Percentiles rank a stretch among this genome's conserved stretches.
Evolutionary conservation across 2,888 invertebrate genomes (phyloP).

Genomic region (Allophyes oxyacanthae): DNA sequence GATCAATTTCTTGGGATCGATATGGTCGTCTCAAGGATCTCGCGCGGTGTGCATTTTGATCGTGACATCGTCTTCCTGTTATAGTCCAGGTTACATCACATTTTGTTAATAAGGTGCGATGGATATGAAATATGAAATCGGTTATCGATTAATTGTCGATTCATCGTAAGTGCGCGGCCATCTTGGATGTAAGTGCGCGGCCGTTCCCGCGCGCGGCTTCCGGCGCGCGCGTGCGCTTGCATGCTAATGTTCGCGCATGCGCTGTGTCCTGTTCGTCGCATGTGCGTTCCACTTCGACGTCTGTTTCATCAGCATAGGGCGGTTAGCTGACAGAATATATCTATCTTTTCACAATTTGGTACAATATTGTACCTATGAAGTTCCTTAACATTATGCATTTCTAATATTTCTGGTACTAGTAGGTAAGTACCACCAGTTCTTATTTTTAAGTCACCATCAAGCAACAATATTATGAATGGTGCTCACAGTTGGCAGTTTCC

Average conservation of each 20-base stretch:
- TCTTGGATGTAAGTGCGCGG: slow-evolving; percentile 83
- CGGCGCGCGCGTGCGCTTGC: slow-evolving; percentile 84
- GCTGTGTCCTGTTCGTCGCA: slow-evolving; percentile 73
- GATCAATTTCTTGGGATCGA: slow-evolving; percentile 71
- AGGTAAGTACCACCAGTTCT: too few species aligned
- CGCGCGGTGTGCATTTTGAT: slow-evolving; percentile 73
- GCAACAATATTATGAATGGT: slow-evolving; percentile 42
- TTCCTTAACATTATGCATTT: too few species aligned
- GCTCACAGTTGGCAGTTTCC: slow-evolving; percentile 49
- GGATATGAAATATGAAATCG: slow-evolving; percentile 86
- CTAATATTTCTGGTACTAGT: too few species aligned
- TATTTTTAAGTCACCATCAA: slow-evolving; percentile 5
- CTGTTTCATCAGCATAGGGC: slow-evolving; percentile 52
- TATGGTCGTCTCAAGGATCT: slow-evolving; percentile 78
- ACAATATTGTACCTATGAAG: slow-evolving; percentile 6
- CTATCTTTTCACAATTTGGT: slow-evolving; percentile 18
- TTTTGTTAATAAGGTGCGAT: slow-evolving; percentile 75
- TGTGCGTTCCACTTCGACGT: slow-evolving; percentile 73
- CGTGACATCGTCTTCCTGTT: slow-evolving; percentile 63
- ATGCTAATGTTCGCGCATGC: slow-evolving; percentile 85
- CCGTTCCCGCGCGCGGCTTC: slow-evolving; percentile 85
- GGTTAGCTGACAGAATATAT: slow-evolving; percentile 37
- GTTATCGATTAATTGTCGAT: slow-evolving; percentile 87
- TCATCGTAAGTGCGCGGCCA: slow-evolving; percentile 84
- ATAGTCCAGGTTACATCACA: slow-evolving; percentile 84